phyloP scores from a whole-genome alignment of 2,888 invertebrate species.

The Bellardia pandia region DNA sequence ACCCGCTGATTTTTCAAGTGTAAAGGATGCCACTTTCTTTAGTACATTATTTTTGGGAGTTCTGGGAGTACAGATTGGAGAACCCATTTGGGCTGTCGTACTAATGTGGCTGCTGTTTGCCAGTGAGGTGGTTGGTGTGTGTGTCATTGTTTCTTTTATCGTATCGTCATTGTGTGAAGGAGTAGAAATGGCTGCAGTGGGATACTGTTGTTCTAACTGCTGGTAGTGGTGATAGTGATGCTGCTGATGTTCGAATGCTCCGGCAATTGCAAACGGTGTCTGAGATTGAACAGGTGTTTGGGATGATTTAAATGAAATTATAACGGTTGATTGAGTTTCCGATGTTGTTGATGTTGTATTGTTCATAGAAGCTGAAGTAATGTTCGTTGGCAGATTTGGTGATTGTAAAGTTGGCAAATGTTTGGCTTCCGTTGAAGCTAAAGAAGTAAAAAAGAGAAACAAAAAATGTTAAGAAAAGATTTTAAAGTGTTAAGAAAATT shows the following conservation, averaged over 20 bases:
- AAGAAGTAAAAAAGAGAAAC: conserved; percentile 57
- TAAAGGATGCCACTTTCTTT: conserved; percentile 93
- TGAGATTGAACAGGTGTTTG: conserved; percentile 82
- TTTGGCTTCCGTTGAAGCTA: conserved; percentile 77
- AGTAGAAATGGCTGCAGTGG: conserved; percentile 45
- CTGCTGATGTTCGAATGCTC: conserved; percentile 61
- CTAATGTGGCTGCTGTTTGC: conserved; percentile 69
- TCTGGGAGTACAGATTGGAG: conserved; percentile 82
- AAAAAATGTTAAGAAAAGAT: background rate
- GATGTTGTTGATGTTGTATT: conserved; percentile 75
- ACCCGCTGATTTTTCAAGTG: conserved; percentile 88
- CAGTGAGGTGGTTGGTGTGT: conserved; percentile 56
- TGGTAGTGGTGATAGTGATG: conserved; percentile 37
- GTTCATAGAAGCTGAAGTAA: conserved; percentile 57
- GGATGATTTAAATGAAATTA: conserved; percentile 84
- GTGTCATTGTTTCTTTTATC: conserved; percentile 65
- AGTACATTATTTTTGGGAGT: conserved; percentile 88
- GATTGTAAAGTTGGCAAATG: conserved; percentile 74
- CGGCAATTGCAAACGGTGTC: conserved; percentile 39
- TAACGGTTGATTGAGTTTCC: conserved; percentile 84
- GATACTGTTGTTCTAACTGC: conserved; percentile 55
- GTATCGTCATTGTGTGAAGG: conserved; percentile 59
- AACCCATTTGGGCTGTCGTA: conserved; percentile 91
- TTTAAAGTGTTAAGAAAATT: conserved; percentile 38
- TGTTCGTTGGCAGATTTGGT: conserved; percentile 46